A percentile compares a stretch with the other conserved stretches of the same genome.
Conservation (phyloP, 2,113 vertebrate species). For the Clarias gariepinus region DNA sequence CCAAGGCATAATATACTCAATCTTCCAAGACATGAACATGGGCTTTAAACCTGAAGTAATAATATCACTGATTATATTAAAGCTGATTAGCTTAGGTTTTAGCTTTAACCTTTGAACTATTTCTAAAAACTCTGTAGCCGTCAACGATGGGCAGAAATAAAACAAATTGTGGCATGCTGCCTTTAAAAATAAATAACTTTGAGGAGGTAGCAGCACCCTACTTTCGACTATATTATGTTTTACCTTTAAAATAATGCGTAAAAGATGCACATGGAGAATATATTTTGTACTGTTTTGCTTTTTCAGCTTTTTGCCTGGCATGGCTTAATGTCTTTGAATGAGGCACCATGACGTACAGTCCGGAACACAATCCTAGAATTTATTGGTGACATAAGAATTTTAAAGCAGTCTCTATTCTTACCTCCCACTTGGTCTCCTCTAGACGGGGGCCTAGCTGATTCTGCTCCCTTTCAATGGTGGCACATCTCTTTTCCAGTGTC, state of each 20-base stretch:
- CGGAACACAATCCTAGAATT: neutral
- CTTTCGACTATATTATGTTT: neutral
- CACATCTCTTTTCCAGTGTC: constrained; percentile 85
- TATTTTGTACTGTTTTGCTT: neutral
- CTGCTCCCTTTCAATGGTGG: constrained; percentile 89
- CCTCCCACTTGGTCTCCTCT: constrained; percentile 99
- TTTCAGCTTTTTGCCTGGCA: neutral
- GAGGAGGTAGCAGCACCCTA: neutral
- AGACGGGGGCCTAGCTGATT: constrained; percentile 90
- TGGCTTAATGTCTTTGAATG: neutral
- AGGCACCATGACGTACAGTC: neutral
- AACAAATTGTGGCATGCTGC: neutral
- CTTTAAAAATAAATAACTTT: neutral
- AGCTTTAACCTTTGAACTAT: no score
- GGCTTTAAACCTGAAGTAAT: no score
- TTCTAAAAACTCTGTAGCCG: no score
- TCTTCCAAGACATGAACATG: no score
- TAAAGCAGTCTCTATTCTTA: constrained; percentile 53
- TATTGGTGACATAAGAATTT: neutral
- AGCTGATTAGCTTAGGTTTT: no score
- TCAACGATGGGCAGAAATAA: neutral
- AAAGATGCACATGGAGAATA: neutral
- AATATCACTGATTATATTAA: no score
- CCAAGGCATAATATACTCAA: no score
- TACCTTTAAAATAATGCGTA: neutral